A percentile compares a stretch with the other conserved stretches of the same genome.
phyloP scores from a whole-genome alignment of 2,113 vertebrate species.

The Phylloscopus whistleri region DNA sequence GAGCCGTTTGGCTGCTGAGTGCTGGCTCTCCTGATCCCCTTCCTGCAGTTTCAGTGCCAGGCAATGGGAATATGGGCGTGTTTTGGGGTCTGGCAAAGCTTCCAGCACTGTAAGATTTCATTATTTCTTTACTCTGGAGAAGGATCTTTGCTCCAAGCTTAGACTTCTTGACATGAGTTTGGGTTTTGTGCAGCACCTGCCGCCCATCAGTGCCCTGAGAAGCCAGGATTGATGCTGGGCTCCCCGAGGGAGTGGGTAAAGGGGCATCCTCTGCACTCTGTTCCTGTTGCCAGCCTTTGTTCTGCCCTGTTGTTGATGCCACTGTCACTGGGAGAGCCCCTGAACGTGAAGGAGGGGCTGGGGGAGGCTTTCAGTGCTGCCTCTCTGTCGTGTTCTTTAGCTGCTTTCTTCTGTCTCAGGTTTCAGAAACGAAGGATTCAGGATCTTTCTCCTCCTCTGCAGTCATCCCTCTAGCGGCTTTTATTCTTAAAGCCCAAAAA shows the following conservation, averaged over 20 bases:
- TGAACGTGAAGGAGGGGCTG: fast-evolving
- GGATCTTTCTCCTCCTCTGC: background rate
- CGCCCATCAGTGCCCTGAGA: background rate
- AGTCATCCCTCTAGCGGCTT: background rate
- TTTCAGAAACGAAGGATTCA: background rate
- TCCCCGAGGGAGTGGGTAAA: background rate
- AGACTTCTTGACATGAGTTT: fast-evolving
- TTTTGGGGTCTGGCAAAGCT: background rate
- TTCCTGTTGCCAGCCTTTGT: background rate
- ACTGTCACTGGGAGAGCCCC: background rate
- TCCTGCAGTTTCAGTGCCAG: background rate
- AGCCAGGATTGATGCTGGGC: background rate
- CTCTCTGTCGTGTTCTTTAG: background rate
- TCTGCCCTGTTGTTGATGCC: background rate
- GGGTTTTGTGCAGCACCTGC: background rate
- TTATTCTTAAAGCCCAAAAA: background rate
- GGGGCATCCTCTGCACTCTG: background rate
- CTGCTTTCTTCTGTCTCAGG: background rate
- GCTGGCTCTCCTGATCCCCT: background rate
- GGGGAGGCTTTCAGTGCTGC: background rate
- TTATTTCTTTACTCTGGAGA: background rate
- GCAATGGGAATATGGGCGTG: background rate
- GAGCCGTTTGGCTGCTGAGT: background rate
- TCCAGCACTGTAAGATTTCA: background rate
- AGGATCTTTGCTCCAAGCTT: background rate